phyloP scores from a whole-genome alignment of 2,888 invertebrate species.

The Melinaea marsaeus region DNA sequence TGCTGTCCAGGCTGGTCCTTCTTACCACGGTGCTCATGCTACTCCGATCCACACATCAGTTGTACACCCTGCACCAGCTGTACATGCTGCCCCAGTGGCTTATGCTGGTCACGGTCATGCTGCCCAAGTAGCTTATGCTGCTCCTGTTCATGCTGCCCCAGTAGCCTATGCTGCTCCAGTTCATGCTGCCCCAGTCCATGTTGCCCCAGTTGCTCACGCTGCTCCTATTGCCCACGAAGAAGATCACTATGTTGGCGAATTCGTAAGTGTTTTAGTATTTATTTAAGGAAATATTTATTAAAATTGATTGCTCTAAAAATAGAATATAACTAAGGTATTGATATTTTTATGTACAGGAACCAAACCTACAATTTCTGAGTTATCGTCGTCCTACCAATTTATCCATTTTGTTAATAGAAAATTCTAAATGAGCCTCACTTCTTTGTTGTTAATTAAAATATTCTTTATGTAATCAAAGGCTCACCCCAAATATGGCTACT shows the following conservation, averaged over 20 bases:
- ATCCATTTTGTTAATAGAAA: too few species aligned
- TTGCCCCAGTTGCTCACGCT: conserved; percentile 41
- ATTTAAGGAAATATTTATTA: background rate
- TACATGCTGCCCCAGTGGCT: conserved; percentile 36
- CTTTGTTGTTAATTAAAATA: background rate
- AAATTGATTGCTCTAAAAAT: background rate
- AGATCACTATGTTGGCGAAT: conserved; percentile 70
- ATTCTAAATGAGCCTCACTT: too few species aligned
- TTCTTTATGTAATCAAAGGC: conserved; percentile 45
- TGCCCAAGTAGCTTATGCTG: conserved; percentile 35
- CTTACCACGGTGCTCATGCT: conserved; percentile 40
- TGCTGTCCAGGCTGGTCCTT: conserved; percentile 39
- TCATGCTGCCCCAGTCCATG: conserved; percentile 36
- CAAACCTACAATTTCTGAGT: too few species aligned
- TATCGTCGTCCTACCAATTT: too few species aligned
- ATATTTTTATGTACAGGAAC: too few species aligned
- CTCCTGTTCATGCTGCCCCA: conserved; percentile 36
- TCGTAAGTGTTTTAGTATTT: conserved; percentile 46
- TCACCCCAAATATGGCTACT: conserved; percentile 74
- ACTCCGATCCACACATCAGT: conserved; percentile 38
- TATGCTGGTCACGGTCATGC: conserved; percentile 34
- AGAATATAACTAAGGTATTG: too few species aligned
- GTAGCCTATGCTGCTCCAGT: conserved; percentile 39
- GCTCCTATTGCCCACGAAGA: conserved; percentile 46
- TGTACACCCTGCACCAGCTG: conserved; percentile 37